Evolutionary conservation across 2,888 invertebrate genomes (phyloP).

Genomic region (Tholera decimalis): DNA sequence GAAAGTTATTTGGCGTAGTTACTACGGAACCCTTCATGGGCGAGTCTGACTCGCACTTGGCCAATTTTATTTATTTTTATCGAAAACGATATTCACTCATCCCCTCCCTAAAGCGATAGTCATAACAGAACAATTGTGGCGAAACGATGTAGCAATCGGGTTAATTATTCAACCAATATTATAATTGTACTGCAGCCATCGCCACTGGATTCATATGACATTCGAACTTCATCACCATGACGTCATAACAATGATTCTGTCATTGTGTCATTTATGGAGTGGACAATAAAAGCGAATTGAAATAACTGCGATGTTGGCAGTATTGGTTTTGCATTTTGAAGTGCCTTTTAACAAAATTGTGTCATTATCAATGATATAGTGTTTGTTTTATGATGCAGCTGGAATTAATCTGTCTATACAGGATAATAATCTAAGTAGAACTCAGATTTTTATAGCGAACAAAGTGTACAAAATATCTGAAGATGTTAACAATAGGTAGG

Average conservation of each 20-base stretch:
- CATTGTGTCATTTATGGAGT: conserved; percentile 63
- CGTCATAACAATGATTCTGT: conserved; percentile 46
- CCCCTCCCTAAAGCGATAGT: conserved; percentile 61
- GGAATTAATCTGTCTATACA: background rate
- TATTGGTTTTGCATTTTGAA: conserved; percentile 33
- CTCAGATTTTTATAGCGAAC: no score
- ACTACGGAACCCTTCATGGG: no score
- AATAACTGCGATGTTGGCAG: conserved; percentile 21
- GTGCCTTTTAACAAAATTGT: background rate
- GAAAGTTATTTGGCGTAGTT: no score
- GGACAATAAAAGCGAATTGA: conserved; percentile 45
- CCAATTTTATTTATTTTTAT: conserved; percentile 21
- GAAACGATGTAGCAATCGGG: conserved; percentile 73
- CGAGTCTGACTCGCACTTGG: no score
- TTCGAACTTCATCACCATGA: conserved; percentile 36
- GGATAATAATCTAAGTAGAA: no score
- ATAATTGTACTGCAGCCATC: conserved; percentile 61
- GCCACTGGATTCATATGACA: conserved; percentile 50
- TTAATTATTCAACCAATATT: conserved; percentile 82
- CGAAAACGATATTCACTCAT: conserved; percentile 46
- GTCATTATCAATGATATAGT: background rate
- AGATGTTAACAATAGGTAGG: no score
- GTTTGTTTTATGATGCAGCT: background rate
- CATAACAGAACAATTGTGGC: conserved; percentile 69
- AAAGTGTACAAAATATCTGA: no score